phyloP scores from a whole-genome alignment of 2,888 invertebrate species.

The Euplexia lucipara region DNA sequence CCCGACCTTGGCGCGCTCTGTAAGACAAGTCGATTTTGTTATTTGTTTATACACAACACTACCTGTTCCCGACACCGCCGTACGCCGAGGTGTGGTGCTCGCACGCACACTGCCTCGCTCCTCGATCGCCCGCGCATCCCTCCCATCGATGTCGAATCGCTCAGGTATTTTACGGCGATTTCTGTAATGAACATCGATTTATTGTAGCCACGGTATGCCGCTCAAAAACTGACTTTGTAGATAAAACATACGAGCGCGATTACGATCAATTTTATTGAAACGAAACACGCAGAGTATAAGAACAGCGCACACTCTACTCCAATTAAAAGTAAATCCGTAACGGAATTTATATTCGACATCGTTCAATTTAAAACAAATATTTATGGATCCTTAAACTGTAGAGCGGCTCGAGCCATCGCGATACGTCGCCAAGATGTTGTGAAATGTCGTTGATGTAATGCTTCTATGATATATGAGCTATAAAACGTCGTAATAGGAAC shows the following conservation, averaged over 20 bases:
- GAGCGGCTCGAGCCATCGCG: conserved; percentile 41
- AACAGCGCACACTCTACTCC: conserved; percentile 72
- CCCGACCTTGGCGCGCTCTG: conserved; percentile 87
- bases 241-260: conserved; percentile 82
- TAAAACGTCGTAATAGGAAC: conserved; percentile 79
- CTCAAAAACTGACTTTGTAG: conserved; percentile 82
- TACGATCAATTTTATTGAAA: conserved; percentile 83
- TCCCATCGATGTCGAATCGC: conserved; percentile 82
- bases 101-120: conserved; percentile 63
- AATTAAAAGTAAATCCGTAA: conserved; percentile 80
- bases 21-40: conserved; percentile 90
- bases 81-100: conserved; percentile 67
- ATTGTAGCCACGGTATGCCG: conserved; percentile 83
- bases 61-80: conserved; percentile 81
- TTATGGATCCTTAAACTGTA: conserved; percentile 68
- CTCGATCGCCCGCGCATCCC: conserved; percentile 64
- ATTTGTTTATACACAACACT: conserved; percentile 91
- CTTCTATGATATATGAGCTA: conserved; percentile 67
- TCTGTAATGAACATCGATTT: conserved; percentile 88
- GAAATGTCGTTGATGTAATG: conserved; percentile 75
- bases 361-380: conserved; percentile 74
- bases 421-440: conserved; percentile 65
- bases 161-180: conserved; percentile 88
- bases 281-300: conserved; percentile 74
- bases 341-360: conserved; percentile 76